phyloP scores from a whole-genome alignment of 2,888 invertebrate genomes.

The Eilema griseolum region DNA sequence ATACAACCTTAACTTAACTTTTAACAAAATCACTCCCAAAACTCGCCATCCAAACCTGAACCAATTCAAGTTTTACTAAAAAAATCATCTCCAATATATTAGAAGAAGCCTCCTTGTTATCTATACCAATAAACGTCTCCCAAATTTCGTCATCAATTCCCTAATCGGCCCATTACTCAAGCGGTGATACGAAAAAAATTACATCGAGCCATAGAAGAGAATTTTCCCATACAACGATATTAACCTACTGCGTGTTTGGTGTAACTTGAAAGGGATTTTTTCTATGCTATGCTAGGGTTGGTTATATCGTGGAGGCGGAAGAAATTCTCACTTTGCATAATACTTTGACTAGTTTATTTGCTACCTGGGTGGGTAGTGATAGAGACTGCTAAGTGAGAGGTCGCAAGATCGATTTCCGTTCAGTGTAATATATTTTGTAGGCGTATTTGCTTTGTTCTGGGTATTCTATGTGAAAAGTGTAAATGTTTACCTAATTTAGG shows the following conservation, averaged over 20 bases:
- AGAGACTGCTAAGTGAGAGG: background rate
- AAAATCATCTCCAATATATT: constrained; percentile 40
- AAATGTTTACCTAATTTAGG: no score
- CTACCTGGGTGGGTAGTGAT: background rate
- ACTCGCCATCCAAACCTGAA: background rate
- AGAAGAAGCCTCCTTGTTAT: constrained; percentile 37
- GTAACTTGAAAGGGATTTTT: background rate
- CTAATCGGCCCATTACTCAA: constrained; percentile 50
- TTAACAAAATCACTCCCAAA: background rate
- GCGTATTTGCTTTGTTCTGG: background rate
- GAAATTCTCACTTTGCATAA: constrained; percentile 12
- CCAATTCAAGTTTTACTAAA: constrained; percentile 24
- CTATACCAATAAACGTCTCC: constrained; percentile 47
- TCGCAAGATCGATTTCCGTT: background rate
- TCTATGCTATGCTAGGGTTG: background rate
- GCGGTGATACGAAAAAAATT: constrained; percentile 46
- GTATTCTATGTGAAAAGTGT: no score
- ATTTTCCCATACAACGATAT: constrained; percentile 16
- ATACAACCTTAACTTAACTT: background rate
- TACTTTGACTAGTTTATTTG: constrained; percentile 2
- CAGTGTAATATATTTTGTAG: background rate
- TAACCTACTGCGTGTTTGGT: constrained; percentile 23
- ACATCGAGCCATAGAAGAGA: constrained; percentile 31
- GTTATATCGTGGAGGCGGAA: background rate
- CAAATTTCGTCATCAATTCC: constrained; percentile 47